Conservation (phyloP, 2,113 vertebrate genomes). For the Corythaeola cristata region DNA sequence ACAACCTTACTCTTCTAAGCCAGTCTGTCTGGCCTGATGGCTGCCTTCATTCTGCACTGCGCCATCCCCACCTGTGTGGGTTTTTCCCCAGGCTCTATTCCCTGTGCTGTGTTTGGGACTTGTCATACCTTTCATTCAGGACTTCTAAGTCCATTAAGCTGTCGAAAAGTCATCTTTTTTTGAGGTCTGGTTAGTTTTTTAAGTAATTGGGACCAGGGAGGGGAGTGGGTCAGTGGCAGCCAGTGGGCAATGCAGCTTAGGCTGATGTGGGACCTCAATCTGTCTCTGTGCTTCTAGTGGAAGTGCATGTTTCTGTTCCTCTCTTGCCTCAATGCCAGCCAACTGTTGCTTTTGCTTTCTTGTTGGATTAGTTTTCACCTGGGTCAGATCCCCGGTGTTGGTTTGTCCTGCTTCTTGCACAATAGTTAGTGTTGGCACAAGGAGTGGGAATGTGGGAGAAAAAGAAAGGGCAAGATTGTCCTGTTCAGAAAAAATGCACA, state of each 20-base stretch:
- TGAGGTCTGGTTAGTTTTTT: background rate
- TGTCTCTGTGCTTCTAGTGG: background rate
- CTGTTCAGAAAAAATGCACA: background rate
- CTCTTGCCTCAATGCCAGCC: background rate
- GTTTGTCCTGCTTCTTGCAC: slow-evolving; percentile 16
- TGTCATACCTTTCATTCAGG: background rate
- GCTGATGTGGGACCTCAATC: background rate
- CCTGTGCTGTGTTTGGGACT: background rate
- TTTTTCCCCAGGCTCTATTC: background rate
- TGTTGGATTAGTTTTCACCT: slow-evolving; percentile 5
- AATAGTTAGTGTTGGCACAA: background rate
- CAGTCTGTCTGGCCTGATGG: background rate
- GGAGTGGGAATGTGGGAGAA: background rate
- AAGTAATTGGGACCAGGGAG: background rate
- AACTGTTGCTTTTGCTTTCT: background rate
- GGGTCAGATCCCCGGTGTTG: background rate
- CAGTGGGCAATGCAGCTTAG: background rate
- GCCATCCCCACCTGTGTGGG: background rate
- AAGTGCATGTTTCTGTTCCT: background rate
- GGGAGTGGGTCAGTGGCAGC: background rate
- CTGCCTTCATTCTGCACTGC: background rate
- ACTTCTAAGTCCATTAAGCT: background rate
- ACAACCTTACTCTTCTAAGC: background rate
- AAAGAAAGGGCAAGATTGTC: background rate
- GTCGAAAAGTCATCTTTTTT: background rate